Percentiles rank a stretch among this genome's conserved stretches.
Evolutionary conservation across 1,140 invertebrate species (phyloP).

Genomic region (Mycetomoellerius zeteki): DNA sequence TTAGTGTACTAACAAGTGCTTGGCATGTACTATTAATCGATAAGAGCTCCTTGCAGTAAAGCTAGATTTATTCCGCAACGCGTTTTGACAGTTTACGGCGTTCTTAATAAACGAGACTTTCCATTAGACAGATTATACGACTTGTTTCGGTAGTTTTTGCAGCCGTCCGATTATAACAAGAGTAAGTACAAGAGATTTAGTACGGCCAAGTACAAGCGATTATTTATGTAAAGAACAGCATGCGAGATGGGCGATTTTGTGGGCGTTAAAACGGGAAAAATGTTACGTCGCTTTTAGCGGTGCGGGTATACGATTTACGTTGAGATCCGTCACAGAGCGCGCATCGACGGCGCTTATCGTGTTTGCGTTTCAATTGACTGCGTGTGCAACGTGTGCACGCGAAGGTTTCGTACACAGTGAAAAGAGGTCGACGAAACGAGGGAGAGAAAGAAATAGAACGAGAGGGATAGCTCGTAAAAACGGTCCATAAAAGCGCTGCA

Average conservation of each 20-base stretch:
- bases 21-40: background rate
- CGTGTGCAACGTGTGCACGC: slow-evolving; percentile 59
- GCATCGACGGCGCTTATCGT: slow-evolving; percentile 61
- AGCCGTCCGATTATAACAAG: background rate
- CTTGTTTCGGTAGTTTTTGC: background rate
- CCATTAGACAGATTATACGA: slow-evolving; percentile 20
- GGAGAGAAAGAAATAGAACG: background rate
- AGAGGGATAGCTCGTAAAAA: slow-evolving; percentile 78
- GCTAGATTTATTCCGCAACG: slow-evolving; percentile 26
- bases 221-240: slow-evolving; percentile 47
- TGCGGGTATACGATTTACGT: slow-evolving; percentile 34
- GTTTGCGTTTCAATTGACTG: slow-evolving; percentile 62
- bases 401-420: slow-evolving; percentile 58
- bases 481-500: slow-evolving; percentile 78
- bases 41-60: background rate
- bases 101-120: slow-evolving; percentile 13
- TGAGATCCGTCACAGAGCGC: slow-evolving; percentile 48
- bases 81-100: slow-evolving; percentile 27
- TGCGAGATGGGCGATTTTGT: slow-evolving; percentile 2
- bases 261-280: slow-evolving; percentile 47
- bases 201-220: slow-evolving; percentile 2
- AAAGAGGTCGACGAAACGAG: slow-evolving; percentile 23
- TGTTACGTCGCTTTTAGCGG: slow-evolving; percentile 22
- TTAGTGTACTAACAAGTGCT: background rate
- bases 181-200: background rate